Evolutionary conservation across 2,797 vertebrate genomes (phyloP), one percentile per base, ranked within the genome.

Genomic region (Spheniscus humboldti): DNA sequence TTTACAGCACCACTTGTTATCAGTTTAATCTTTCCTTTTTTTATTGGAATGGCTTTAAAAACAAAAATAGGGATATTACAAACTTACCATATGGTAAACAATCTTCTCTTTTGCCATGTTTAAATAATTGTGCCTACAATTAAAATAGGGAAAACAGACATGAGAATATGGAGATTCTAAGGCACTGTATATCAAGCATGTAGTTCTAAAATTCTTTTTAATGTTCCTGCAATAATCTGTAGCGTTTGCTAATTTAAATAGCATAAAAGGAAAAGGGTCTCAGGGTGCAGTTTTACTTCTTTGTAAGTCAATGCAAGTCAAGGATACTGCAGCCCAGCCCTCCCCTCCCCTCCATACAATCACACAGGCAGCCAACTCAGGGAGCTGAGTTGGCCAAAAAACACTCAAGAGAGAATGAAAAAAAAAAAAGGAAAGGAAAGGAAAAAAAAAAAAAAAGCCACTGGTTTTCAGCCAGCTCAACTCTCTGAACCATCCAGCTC

Each of bases 91-190:
- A 99, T 6, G 98, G 99, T 43, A 99, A 98, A 90, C 99, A 98
- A 91, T 99, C 99, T 81, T 99, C 99, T 83, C 99, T 98, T 96
- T 99, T 99, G 71, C 99, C 99, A 89, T 99, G 99, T 94, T 99
- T 99, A 96, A 99, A 99, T 96, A 99, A 98, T 87, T 99, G 99
- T 24, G 99, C 99, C 99, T 99, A 59, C 30, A 95, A 95, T 88
- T 47, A 95, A 85, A 79, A 66, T 4, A 98, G 37, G 90, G 69
- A 90, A 75, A 67, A 74, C 7, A 94, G 69, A 91, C 35, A 56
- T 71, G 63, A 83, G 62, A 86, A 90, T 45, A 81, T 8, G 89
- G 35, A 92, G 64, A 71, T 67, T 78, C n/a, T 88, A 33, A 82
- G 91, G 53, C 12, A 92, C 11, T 81, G 60, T 24, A 69, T 33